A percentile compares a stretch with the other conserved stretches of the same genome.
These are phyloP conservation scores for Halesus radiatus DNA, from an alignment of 1,140 invertebrate genomes.

Conservation along the genomic window DNA sequence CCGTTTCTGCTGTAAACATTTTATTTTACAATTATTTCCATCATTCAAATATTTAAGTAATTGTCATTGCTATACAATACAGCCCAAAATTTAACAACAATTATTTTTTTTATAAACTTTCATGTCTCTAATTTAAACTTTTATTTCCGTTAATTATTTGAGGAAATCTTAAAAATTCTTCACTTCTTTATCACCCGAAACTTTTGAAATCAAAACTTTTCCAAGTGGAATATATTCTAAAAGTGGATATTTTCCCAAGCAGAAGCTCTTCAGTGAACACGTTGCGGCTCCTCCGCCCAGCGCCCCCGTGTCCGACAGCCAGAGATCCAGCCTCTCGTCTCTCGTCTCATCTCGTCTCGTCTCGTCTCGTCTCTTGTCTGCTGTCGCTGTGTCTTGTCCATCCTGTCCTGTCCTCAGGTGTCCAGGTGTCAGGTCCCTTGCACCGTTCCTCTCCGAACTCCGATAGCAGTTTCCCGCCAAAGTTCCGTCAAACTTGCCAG, in stretches of 20 bases:
- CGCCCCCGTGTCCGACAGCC: background rate
- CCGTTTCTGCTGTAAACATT: constrained; percentile 45
- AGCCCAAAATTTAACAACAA: background rate
- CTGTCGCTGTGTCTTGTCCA: background rate
- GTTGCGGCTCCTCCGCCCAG: background rate
- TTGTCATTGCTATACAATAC: background rate
- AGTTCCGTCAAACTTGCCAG: constrained; percentile 19
- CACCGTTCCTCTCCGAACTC: background rate
- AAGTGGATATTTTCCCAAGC: background rate
- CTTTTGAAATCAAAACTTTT: too few species aligned
- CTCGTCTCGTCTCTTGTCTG: background rate
- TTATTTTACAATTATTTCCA: background rate
- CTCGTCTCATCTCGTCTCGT: background rate
- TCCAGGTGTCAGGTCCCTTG: background rate
- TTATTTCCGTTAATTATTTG: too few species aligned
- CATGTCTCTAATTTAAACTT: too few species aligned
- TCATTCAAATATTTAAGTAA: background rate
- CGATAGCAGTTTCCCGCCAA: constrained; percentile 15
- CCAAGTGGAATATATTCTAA: too few species aligned
- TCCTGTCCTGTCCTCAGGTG: background rate
- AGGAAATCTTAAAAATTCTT: too few species aligned
- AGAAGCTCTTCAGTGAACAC: background rate
- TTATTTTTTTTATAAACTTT: too few species aligned
- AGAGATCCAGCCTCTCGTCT: background rate
- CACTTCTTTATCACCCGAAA: too few species aligned